A percentile compares a stretch with the other conserved stretches of the same genome.
phyloP scores from a whole-genome alignment of 92 coral and sea anemone species.

The Virgularia gustaviana region DNA sequence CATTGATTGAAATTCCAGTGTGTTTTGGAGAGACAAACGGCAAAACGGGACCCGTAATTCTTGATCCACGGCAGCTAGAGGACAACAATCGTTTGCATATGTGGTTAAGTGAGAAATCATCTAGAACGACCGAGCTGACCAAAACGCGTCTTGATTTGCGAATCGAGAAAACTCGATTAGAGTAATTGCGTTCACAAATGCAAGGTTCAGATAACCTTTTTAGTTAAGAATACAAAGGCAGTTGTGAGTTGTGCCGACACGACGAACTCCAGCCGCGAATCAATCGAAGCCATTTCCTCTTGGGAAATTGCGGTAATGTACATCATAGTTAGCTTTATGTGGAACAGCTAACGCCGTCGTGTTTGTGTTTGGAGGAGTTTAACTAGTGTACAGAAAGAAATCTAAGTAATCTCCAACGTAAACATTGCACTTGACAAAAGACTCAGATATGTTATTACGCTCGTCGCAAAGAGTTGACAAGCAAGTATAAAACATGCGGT shows the following conservation, averaged over 20 bases:
- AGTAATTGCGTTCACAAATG: slow-evolving; percentile 14
- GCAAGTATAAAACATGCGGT: slow-evolving; percentile 32
- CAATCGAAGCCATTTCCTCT: slow-evolving; percentile 13
- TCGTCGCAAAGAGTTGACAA: slow-evolving; percentile 39
- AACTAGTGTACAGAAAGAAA: slow-evolving; percentile 22
- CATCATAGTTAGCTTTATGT: not conserved
- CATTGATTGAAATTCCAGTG: slow-evolving; percentile 26
- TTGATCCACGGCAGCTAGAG: no score
- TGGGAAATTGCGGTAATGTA: not conserved
- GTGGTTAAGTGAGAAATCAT: slow-evolving; percentile 24
- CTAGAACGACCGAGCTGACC: not conserved
- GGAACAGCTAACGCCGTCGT: slow-evolving; percentile 5
- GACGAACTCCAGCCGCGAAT: slow-evolving; percentile 18
- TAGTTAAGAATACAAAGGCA: slow-evolving; percentile 24
- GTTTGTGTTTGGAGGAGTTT: slow-evolving; percentile 35
- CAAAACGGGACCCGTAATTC: no score
- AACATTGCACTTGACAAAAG: slow-evolving; percentile 33
- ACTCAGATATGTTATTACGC: slow-evolving; percentile 24
- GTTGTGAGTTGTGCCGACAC: slow-evolving; percentile 35
- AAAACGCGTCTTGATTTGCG: slow-evolving; percentile 24
- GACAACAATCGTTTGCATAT: slow-evolving; percentile 43
- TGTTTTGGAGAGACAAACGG: slow-evolving; percentile 13
- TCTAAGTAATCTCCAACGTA: slow-evolving; percentile 42
- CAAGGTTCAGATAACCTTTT: slow-evolving; percentile 35
- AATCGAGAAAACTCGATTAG: slow-evolving; percentile 31